Conservation (phyloP, 2,113 vertebrate genomes). For the Dipodomys ordii region DNA sequence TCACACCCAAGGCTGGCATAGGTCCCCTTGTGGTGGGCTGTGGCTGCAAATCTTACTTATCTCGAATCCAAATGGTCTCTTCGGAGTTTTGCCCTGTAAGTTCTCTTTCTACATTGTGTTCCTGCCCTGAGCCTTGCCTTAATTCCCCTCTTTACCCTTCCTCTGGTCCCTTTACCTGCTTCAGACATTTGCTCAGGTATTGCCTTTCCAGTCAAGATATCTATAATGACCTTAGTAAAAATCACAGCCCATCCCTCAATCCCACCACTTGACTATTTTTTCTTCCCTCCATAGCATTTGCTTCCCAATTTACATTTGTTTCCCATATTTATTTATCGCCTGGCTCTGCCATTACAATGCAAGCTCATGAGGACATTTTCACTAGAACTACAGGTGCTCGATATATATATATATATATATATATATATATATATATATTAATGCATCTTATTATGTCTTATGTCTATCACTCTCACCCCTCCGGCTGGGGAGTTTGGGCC, state of each 20-base stretch:
- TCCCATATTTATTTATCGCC: background rate
- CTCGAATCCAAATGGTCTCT: background rate
- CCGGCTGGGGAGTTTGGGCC: background rate
- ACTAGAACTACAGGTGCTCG: background rate
- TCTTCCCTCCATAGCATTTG: background rate
- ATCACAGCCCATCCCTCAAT: background rate
- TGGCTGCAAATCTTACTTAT: background rate
- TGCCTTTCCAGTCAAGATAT: background rate
- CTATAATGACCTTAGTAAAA: background rate
- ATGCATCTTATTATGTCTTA: slow-evolving; percentile 4
- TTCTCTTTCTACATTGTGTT: background rate
- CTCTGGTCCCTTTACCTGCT: background rate
- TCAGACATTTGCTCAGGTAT: background rate
- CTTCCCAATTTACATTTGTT: background rate
- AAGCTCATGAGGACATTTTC: background rate
- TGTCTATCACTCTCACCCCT: background rate
- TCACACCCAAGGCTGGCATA: background rate
- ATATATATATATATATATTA: too few relatives aligned
- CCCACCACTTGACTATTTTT: background rate
- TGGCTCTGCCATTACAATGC: background rate
- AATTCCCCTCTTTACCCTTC: background rate
- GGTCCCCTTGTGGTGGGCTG: background rate
- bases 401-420: too few relatives aligned
- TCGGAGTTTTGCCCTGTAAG: too few relatives aligned
- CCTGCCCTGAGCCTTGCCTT: background rate